Conservation (phyloP, 2,113 vertebrate genomes). For the crab-eating macaque (Macaca fascicularis) region T2T-MFA8v1.1 NC_088385.1:89543001-89543500, state of each 20-base stretch:
- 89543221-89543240: background rate
- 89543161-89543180: background rate
- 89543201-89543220: background rate
- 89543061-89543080: background rate
- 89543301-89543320: too few species aligned
- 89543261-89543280: background rate
- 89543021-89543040: background rate
- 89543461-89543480: background rate
- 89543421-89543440: background rate
- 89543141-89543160: conserved; percentile 3
- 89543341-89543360: background rate
- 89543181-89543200: background rate
- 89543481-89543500: background rate
- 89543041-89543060: background rate
- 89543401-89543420: background rate
- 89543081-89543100: background rate
- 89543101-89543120: background rate
- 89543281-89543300: background rate
- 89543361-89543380: background rate
- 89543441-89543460: background rate
- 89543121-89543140: background rate
- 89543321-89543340: background rate
- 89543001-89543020: background rate
- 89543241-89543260: background rate
- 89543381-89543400: background rate